These are phyloP conservation scores for Hirtodrosophila confusa DNA, from an alignment of 2,888 invertebrate species.

Conservation along the genomic window DNA sequence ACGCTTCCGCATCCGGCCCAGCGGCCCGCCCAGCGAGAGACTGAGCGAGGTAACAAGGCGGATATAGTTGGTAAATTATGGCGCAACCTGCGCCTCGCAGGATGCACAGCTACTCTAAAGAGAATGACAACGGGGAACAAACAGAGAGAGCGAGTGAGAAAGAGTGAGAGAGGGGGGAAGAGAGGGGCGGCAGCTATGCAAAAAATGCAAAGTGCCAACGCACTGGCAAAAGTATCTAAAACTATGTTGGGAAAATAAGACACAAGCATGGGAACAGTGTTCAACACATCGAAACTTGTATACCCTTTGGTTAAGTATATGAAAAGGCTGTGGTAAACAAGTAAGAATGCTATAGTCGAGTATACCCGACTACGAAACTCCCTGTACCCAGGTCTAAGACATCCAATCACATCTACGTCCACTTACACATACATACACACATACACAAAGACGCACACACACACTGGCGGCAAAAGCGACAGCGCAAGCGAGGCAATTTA, in stretches of 20 bases:
- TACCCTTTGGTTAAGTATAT: conserved; percentile 15
- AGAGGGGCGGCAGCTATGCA: conserved; percentile 14
- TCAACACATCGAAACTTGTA: background rate
- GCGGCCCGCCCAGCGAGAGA: conserved; percentile 25
- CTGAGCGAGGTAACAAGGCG: conserved; percentile 63
- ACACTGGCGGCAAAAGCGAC: too few relatives aligned
- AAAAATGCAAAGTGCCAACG: conserved; percentile 61
- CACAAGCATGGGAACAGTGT: conserved; percentile 2
- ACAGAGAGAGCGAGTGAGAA: background rate
- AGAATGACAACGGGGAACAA: conserved; percentile 5
- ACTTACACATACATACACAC: too few relatives aligned
- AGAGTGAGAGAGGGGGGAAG: background rate
- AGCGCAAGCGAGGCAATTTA: too few relatives aligned
- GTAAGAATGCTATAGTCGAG: too few relatives aligned
- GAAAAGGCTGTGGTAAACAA: too few relatives aligned
- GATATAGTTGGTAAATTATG: conserved; percentile 78
- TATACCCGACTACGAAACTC: too few relatives aligned
- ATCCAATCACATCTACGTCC: too few relatives aligned
- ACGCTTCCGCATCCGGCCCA: conserved; percentile 67
- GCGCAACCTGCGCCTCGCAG: conserved; percentile 68
- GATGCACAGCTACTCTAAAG: conserved; percentile 25
- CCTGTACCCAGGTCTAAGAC: too few relatives aligned
- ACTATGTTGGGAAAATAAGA: conserved; percentile 54
- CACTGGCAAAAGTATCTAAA: conserved; percentile 58
- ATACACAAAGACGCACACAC: too few relatives aligned